These are phyloP conservation scores for Parasteatoda tepidariorum DNA, from an alignment of 1,140 invertebrate genomes.

Conservation along the genomic window DNA sequence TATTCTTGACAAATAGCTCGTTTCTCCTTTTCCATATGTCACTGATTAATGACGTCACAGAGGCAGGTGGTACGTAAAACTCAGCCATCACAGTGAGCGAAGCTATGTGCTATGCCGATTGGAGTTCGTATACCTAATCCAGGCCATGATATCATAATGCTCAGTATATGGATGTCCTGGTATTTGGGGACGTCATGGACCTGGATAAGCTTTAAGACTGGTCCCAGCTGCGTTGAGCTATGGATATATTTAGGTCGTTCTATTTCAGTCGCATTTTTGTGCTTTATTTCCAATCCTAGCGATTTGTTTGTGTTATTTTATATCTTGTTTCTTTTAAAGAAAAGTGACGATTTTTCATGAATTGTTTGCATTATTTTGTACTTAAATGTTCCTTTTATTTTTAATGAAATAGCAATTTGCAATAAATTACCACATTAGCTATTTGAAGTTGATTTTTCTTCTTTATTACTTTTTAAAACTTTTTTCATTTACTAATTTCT, in stretches of 20 bases:
- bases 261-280: slow-evolving; percentile 2
- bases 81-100: slow-evolving; percentile 22
- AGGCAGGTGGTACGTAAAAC: slow-evolving; percentile 41
- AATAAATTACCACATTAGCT: too few species aligned
- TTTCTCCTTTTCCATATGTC: background rate
- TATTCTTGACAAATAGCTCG: background rate
- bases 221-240: slow-evolving; percentile 32
- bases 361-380: too few species aligned
- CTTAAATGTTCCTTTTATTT: too few species aligned
- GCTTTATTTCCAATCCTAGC: slow-evolving; percentile 21
- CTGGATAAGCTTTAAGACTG: slow-evolving; percentile 10
- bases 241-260: slow-evolving; percentile 14
- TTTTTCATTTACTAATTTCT: too few species aligned
- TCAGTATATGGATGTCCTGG: slow-evolving; percentile 18
- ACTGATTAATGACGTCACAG: slow-evolving; percentile 32
- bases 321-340: background rate
- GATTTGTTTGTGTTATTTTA: background rate
- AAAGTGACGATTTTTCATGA: too few species aligned
- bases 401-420: too few species aligned
- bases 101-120: slow-evolving; percentile 15
- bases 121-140: slow-evolving; percentile 36
- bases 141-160: slow-evolving; percentile 26
- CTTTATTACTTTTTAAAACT: too few species aligned
- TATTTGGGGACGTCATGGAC: background rate
- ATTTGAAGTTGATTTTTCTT: too few species aligned